Evolutionary conservation across 2,888 invertebrate species (phyloP).

Genomic region (Drosophila fungiperda): DNA sequence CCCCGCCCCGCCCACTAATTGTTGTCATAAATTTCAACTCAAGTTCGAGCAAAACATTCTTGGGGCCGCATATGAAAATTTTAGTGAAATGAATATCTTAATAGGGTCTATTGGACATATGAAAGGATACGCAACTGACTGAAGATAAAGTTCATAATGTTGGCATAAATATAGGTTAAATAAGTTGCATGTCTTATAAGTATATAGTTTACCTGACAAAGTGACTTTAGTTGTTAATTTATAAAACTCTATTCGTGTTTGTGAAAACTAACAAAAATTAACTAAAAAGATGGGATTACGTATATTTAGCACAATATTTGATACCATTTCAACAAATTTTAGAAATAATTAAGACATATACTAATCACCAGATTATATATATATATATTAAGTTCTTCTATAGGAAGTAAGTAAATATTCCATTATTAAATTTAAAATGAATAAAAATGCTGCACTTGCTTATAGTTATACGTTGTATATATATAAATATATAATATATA

Average conservation of each 20-base stretch:
- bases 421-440: background rate
- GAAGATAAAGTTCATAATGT: background rate
- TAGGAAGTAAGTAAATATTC: background rate
- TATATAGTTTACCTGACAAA: background rate
- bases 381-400: background rate
- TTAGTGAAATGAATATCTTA: slow-evolving; percentile 12
- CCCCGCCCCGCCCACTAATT: slow-evolving; percentile 60
- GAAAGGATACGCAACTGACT: slow-evolving; percentile 9
- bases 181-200: background rate
- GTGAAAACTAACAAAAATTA: background rate
- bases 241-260: background rate
- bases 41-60: slow-evolving; percentile 44
- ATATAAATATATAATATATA: background rate
- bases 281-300: background rate
- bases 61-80: slow-evolving; percentile 20
- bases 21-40: slow-evolving; percentile 69
- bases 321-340: background rate
- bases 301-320: background rate
- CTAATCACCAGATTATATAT: background rate
- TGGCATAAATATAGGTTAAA: background rate
- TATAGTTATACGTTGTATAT: background rate
- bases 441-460: background rate
- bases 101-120: slow-evolving; percentile 34
- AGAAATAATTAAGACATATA: too few relatives aligned
- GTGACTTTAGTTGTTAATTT: background rate